Evolutionary conservation across 2,113 vertebrate species (phyloP).

Genomic region (Cygnus buccinator): DNA sequence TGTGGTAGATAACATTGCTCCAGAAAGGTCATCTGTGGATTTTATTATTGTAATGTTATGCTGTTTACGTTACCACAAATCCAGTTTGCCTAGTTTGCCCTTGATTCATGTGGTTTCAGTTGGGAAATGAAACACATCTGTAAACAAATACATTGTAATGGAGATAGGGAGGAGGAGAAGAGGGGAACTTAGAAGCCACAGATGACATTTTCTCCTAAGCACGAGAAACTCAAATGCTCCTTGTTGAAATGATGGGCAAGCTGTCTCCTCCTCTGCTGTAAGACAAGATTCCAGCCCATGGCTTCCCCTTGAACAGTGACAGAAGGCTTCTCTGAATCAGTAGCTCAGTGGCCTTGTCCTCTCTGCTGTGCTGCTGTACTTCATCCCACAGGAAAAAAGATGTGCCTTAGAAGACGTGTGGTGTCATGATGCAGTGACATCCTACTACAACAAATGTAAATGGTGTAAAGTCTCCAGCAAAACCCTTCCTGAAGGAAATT

Average conservation of each 20-base stretch:
- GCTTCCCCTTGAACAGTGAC: neutral
- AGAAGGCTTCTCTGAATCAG: neutral
- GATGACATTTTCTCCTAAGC: neutral
- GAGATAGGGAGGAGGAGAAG: neutral
- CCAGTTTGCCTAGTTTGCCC: neutral
- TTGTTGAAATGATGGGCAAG: neutral
- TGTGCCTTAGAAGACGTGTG: neutral
- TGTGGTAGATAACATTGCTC: neutral
- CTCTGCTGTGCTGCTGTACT: neutral
- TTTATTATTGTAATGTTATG: neutral
- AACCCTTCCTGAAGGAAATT: neutral
- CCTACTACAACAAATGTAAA: fast-evolving
- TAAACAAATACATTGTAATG: neutral
- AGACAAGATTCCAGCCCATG: neutral
- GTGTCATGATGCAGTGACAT: neutral
- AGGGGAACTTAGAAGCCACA: neutral
- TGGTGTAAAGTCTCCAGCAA: neutral
- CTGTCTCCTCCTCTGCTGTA: neutral
- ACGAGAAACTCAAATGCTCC: neutral
- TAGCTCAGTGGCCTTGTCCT: neutral
- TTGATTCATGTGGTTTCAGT: neutral
- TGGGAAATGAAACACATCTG: neutral
- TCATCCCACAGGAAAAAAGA: neutral
- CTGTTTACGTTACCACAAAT: neutral
- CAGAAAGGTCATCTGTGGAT: slow-evolving; percentile 18